Evolutionary conservation across 2,113 vertebrate species (phyloP).

Genomic region (Rana temporaria): DNA sequence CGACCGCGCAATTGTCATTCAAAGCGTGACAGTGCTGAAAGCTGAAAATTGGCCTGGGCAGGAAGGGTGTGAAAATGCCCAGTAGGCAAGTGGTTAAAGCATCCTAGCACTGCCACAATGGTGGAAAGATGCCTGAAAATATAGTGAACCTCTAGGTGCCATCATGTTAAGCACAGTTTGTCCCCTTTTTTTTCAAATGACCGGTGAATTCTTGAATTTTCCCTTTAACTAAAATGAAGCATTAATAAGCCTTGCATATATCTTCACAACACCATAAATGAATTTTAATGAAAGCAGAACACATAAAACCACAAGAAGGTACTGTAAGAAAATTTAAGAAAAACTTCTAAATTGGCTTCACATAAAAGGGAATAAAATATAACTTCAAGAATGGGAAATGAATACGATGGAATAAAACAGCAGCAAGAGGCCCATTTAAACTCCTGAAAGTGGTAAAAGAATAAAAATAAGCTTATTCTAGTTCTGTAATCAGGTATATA

Average conservation of each 20-base stretch:
- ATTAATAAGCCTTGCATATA: not conserved
- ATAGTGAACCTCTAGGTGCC: no score
- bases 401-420: conserved; percentile 36
- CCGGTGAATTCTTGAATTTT: not conserved
- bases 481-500: conserved; percentile 33
- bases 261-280: conserved; percentile 1
- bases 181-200: not conserved
- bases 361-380: conserved; percentile 58
- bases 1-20: no score
- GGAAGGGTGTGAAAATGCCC: no score
- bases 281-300: conserved; percentile 24
- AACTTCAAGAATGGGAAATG: conserved; percentile 41
- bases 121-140: no score
- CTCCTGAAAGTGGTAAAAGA: conserved; percentile 26
- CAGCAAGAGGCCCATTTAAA: conserved; percentile 54
- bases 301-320: conserved; percentile 18
- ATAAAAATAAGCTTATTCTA: conserved; percentile 6
- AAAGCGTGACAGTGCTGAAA: no score
- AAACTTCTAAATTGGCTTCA: conserved; percentile 40
- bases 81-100: no score
- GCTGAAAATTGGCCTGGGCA: no score
- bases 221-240: conserved; percentile 14
- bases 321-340: conserved; percentile 18
- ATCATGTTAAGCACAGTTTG: no score
- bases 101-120: not conserved